Evolutionary conservation across 2,888 invertebrate species (phyloP).

Genomic region (Rotaria macrura): DNA sequence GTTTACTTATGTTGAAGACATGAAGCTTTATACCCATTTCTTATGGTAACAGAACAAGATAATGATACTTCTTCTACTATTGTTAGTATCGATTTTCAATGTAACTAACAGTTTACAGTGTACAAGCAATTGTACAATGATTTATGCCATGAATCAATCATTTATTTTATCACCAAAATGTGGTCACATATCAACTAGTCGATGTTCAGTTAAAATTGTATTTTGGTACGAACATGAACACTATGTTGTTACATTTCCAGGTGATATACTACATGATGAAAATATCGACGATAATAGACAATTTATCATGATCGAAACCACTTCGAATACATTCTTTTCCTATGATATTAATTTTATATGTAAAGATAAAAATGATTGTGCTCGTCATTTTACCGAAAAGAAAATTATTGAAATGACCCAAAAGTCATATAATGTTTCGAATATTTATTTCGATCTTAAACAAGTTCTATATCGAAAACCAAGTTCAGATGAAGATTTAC

Average conservation of each 20-base stretch:
- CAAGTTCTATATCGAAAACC: not conserved
- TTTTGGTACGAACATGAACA: not conserved
- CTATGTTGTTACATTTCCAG: not conserved
- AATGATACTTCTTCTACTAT: not conserved
- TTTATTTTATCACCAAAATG: not conserved
- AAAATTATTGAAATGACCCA: not conserved
- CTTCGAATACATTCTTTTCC: not conserved
- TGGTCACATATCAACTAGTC: not conserved
- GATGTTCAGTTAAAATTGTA: not conserved
- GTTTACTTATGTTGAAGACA: not conserved
- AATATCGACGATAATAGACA: not conserved
- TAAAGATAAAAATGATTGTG: not conserved
- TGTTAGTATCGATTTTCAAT: not conserved
- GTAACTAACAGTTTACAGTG: not conserved
- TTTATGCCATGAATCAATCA: not conserved
- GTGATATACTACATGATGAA: not conserved
- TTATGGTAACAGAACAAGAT: not conserved
- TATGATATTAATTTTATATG: not conserved
- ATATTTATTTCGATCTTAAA: not conserved
- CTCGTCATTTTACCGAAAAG: not conserved
- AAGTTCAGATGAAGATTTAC: not conserved
- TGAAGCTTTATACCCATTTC: not conserved
- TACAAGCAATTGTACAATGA: not conserved
- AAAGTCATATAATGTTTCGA: not conserved
- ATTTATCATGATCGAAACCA: not conserved